Percentiles rank a stretch among this genome's conserved stretches.
Conservation (phyloP, 2,888 invertebrate species). For the Dryobotodes eremita region DNA sequence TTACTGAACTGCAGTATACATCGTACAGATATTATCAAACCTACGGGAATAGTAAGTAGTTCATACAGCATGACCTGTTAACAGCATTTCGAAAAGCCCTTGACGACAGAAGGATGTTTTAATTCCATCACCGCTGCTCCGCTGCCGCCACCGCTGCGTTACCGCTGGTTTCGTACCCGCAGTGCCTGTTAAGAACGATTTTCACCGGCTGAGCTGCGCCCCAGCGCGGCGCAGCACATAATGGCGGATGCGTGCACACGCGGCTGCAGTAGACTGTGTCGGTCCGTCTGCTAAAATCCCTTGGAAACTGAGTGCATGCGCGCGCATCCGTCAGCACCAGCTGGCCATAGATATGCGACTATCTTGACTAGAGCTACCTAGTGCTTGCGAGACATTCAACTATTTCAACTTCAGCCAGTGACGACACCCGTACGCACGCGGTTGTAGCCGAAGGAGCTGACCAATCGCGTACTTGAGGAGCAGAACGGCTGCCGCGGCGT, state of each 20-base stretch:
- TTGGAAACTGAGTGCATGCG: background rate
- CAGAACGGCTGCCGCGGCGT: background rate
- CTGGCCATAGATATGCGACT: too few relatives aligned
- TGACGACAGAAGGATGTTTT: background rate
- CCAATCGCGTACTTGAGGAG: background rate
- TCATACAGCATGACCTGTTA: background rate
- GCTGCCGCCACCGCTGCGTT: background rate
- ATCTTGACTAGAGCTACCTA: background rate
- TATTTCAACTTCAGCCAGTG: background rate
- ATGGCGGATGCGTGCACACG: background rate
- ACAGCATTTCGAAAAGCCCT: background rate
- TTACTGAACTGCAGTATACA: background rate
- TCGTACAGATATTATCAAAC: background rate
- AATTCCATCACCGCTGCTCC: background rate
- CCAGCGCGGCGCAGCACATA: too few relatives aligned
- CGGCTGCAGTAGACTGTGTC: background rate
- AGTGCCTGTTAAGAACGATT: background rate
- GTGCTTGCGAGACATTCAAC: background rate
- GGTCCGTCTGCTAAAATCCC: background rate
- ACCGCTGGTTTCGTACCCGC: background rate
- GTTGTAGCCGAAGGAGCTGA: background rate
- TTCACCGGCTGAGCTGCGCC: background rate
- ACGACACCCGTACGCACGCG: background rate
- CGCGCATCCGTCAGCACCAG: background rate
- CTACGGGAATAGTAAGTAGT: slow-evolving; percentile 6